Evolutionary conservation across 2,888 invertebrate genomes (phyloP), one percentile per base, ranked within the genome.

Genomic region (Diaphora mendica): DNA sequence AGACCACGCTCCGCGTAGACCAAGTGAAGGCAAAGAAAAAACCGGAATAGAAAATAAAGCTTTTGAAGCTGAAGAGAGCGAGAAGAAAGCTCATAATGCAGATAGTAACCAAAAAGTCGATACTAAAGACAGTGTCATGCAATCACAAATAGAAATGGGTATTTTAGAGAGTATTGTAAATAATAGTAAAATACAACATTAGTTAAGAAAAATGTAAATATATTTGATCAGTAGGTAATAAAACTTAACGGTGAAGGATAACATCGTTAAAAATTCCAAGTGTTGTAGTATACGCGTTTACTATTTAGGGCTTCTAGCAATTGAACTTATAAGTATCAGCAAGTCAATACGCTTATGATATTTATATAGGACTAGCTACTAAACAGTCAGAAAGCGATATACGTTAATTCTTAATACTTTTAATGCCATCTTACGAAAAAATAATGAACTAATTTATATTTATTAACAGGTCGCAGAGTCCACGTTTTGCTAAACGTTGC

Each of bases 41-140:
- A 78, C 74, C 20, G 96, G 96, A 8, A 83, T 93, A 23, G 94
- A 94, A 73, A 95, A 96, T 76, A 93, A 93, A 85, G 95, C 95
- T 0, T 95, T 95, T 70, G 93, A 96, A 82, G 90, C 87, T 79
- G 92, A 96, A 72, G 92, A 94, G 79, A 90, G 91, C 73, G 90
- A 91, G 72, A 89, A 87, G 33, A 87, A 82, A 23, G 85, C 87
- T 75, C 85, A 79, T 68, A 79, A 76, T 35, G 35, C n/a, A 51
- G 85, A 85, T 33, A 79, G 82, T 20, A 62, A 15, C 62, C 62
- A 30, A 62, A 79, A 80, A 76, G 86, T 83, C 42, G 84, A 81
- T 33, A 78, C 48, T 74, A 88, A 86, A 70, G 89, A 89, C 77
- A 88, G 84, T 75, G 74, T 94, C 66, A 90, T 89, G 62, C 92